Percentiles rank a stretch among this genome's conserved stretches.
Conservation (phyloP, 2,113 vertebrate genomes). For the Dipodomys stephensi region DNA sequence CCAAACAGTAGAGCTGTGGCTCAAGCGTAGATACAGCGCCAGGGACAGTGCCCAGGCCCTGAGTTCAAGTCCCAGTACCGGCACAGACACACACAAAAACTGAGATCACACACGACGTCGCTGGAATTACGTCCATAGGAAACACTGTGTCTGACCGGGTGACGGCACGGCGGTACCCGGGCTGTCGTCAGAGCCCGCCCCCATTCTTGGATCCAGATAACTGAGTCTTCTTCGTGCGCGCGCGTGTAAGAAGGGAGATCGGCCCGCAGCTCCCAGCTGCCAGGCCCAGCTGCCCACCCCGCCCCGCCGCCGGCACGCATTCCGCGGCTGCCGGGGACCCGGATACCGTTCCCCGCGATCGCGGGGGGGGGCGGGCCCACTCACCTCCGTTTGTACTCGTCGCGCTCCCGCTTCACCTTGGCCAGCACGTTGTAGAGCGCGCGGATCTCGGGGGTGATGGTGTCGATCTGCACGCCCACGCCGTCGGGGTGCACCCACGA, state of each 20-base stretch:
- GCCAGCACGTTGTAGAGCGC: constrained; percentile 98
- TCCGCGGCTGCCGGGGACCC: not conserved
- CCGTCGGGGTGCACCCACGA: constrained; percentile 98
- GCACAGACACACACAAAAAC: no score
- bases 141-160: not conserved
- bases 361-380: constrained; percentile 79
- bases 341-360: not conserved
- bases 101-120: not conserved
- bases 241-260: not conserved
- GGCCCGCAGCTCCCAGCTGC: constrained; percentile 36
- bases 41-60: no score
- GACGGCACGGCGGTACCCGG: not conserved
- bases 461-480: constrained; percentile 98
- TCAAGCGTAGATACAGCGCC: no score
- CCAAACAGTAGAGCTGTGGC: no score
- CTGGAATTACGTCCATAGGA: constrained; percentile 28
- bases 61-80: no score
- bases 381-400: constrained; percentile 96
- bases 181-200: not conserved
- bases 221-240: not conserved
- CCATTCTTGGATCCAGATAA: not conserved
- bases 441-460: constrained; percentile 98
- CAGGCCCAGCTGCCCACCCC: not conserved
- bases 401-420: constrained; percentile 97
- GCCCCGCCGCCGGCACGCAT: not conserved